Conservation (phyloP, 1,140 invertebrate genomes). For the Penaeus indicus region DNA sequence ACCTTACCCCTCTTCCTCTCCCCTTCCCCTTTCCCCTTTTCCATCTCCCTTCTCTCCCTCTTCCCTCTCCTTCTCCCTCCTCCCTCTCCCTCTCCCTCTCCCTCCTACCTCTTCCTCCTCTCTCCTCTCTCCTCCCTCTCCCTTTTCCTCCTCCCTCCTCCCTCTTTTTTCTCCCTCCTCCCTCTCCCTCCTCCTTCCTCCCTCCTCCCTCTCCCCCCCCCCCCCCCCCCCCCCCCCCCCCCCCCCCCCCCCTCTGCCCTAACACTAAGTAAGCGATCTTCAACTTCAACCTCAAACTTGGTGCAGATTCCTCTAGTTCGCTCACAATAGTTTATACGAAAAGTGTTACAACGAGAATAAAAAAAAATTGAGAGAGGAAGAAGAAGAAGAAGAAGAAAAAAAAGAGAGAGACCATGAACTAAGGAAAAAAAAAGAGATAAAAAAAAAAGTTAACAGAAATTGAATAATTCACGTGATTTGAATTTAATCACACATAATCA, state of each 20-base stretch:
- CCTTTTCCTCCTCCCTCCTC: too few species aligned
- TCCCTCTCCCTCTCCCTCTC: not conserved
- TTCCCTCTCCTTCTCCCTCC: not conserved
- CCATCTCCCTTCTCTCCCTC: not conserved
- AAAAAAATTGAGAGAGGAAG: too few species aligned
- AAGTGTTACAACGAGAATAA: not conserved
- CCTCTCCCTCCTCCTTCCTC: too few species aligned
- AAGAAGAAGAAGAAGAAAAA: too few species aligned
- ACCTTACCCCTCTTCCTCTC: not conserved
- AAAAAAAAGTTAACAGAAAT: not conserved
- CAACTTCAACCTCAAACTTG: slow-evolving; percentile 46
- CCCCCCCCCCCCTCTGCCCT: not conserved
- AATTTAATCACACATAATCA: slow-evolving; percentile 38
- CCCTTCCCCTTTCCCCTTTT: not conserved
- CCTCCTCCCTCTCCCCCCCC: too few species aligned
- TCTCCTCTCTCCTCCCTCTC: too few species aligned
- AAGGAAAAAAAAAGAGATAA: too few species aligned
- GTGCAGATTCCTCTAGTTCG: too few species aligned
- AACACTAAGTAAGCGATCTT: not conserved
- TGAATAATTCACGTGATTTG: slow-evolving; percentile 54
- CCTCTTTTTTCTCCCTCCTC: too few species aligned
- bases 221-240: not conserved
- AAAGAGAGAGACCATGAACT: too few species aligned
- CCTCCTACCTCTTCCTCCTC: not conserved
- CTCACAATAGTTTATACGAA: too few species aligned